Conservation (phyloP, 53 echinoderm and acorn worm genomes). For the Holothuria scabra region DNA sequence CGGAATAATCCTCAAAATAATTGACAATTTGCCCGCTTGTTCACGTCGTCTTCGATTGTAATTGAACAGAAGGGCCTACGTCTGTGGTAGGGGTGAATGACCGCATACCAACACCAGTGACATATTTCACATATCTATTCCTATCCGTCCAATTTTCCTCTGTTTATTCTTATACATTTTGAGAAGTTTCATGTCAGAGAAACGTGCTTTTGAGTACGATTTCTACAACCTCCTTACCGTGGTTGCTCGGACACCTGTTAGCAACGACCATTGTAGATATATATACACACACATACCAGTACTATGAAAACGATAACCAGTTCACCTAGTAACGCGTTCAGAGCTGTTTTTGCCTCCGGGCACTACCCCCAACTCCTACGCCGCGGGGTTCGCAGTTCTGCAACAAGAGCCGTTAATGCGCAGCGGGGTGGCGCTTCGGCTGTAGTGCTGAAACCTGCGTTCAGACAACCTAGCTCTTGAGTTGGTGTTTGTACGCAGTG, state of each 20-base stretch:
- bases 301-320: too few relatives aligned
- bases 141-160: conserved; percentile 25
- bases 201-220: conserved; percentile 32
- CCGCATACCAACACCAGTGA: conserved; percentile 23
- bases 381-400: conserved; percentile 37
- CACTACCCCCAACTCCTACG: conserved; percentile 49
- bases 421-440: conserved; percentile 17
- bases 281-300: not conserved
- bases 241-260: conserved; percentile 36
- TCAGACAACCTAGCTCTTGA: too few relatives aligned
- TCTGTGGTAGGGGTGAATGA: conserved; percentile 35
- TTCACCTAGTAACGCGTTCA: conserved; percentile 21
- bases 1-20: conserved; percentile 17
- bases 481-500: too few relatives aligned
- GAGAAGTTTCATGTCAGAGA: conserved; percentile 37
- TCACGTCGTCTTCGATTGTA: conserved; percentile 31
- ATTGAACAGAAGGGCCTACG: conserved; percentile 15
- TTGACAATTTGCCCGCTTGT: conserved; percentile 26
- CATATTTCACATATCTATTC: conserved; percentile 16
- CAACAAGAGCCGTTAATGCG: conserved; percentile 41
- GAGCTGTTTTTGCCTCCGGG: not conserved
- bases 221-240: conserved; percentile 4
- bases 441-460: too few relatives aligned
- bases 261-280: conserved; percentile 10
- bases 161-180: conserved; percentile 8